A percentile compares a stretch with the other conserved stretches of the same genome.
Conservation (phyloP, 2,797 vertebrate species). For the Orientallactaga sibirica region DNA sequence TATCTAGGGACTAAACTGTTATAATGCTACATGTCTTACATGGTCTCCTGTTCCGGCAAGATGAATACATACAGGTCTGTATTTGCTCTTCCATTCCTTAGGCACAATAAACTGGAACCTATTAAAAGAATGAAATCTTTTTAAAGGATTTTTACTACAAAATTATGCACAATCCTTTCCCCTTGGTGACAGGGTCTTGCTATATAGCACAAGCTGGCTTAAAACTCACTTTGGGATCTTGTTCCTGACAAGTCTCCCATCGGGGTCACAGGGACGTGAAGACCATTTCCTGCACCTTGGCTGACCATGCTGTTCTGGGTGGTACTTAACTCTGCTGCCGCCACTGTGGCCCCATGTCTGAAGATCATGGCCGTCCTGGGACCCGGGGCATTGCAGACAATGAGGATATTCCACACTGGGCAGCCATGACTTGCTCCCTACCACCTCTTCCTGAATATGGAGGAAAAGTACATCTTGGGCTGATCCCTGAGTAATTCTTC, state of each 20-base stretch:
- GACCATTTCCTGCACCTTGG: background rate
- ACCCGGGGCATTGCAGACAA: constrained; percentile 85
- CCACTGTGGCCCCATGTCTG: background rate
- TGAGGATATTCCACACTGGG: constrained; percentile 91
- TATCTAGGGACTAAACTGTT: background rate
- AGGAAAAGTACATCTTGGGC: constrained; percentile 93
- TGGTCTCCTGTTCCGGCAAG: constrained; percentile 98
- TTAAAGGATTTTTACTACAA: background rate
- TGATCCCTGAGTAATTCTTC: constrained; percentile 96
- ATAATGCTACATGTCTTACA: constrained; percentile 88
- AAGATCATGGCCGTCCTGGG: background rate
- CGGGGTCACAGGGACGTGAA: background rate
- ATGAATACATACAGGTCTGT: constrained; percentile 97
- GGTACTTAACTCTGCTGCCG: too few relatives aligned
- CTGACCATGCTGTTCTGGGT: background rate
- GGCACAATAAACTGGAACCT: constrained; percentile 98
- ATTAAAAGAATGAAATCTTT: constrained; percentile 37
- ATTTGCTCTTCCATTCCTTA: constrained; percentile 93
- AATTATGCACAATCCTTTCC: background rate
- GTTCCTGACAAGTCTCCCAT: too few relatives aligned
- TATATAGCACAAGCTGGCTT: too few relatives aligned
- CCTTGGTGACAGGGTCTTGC: too few relatives aligned
- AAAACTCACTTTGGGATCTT: too few relatives aligned
- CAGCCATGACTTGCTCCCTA: constrained; percentile 91
- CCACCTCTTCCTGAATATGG: constrained; percentile 94